phyloP scores from a whole-genome alignment of 2,888 invertebrate species.

The Scaptomyza reducta region DNA sequence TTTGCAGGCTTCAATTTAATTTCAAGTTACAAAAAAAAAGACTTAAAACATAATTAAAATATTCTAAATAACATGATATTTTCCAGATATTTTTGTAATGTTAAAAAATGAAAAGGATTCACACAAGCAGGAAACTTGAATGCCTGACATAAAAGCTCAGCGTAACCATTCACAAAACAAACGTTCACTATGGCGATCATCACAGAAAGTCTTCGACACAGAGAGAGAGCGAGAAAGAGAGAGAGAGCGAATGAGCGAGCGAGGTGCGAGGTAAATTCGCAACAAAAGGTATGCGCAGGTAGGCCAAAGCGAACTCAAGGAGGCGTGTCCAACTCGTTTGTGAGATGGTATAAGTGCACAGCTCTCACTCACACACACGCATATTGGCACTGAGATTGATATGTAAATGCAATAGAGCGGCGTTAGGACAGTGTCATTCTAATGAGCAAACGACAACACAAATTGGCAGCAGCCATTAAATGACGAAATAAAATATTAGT shows the following conservation, averaged over 20 bases:
- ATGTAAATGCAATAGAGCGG: slow-evolving; percentile 30
- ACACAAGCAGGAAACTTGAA: background rate
- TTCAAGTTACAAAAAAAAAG: too few species aligned
- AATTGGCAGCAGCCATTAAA: slow-evolving; percentile 76
- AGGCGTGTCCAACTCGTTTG: slow-evolving; percentile 69
- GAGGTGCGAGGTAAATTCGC: slow-evolving; percentile 52
- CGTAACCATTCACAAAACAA: slow-evolving; percentile 19
- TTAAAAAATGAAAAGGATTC: background rate
- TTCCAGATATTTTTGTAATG: too few species aligned
- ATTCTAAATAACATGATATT: too few species aligned
- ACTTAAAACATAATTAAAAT: too few species aligned
- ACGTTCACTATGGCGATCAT: slow-evolving; percentile 61
- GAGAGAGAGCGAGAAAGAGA: slow-evolving; percentile 21
- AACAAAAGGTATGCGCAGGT: slow-evolving; percentile 72
- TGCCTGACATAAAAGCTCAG: background rate
- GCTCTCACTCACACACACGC: slow-evolving; percentile 25
- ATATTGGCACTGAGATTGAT: slow-evolving; percentile 11
- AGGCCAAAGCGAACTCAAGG: slow-evolving; percentile 54
- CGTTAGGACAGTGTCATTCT: slow-evolving; percentile 47
- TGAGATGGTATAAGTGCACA: slow-evolving; percentile 23
- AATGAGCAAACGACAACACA: slow-evolving; percentile 71
- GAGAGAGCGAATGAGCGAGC: slow-evolving; percentile 21
- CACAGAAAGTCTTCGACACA: slow-evolving; percentile 24
- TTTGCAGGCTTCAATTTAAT: too few species aligned
- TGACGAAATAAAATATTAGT: slow-evolving; percentile 71